phyloP scores from a whole-genome alignment of 2,888 invertebrate species.

The Gisinianus flammeolus region DNA sequence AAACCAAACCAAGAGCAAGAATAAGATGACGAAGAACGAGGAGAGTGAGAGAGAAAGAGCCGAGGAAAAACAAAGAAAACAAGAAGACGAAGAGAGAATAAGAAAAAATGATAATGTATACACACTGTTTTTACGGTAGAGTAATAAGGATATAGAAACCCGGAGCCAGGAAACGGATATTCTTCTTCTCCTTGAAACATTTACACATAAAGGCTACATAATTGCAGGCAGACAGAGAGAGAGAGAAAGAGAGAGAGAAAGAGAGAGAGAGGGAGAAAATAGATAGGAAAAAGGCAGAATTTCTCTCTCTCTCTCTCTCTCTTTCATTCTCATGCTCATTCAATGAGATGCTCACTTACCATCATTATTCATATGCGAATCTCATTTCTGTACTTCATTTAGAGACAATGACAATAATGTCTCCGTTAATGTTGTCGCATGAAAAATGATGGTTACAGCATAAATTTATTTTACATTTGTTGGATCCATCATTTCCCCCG shows the following conservation, averaged over 20 bases:
- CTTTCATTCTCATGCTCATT: not conserved
- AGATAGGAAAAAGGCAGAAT: not conserved
- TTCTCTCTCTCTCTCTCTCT: not conserved
- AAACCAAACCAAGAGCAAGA: not conserved
- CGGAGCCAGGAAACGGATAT: slow-evolving; percentile 8
- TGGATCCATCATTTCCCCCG: not conserved
- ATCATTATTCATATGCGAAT: slow-evolving; percentile 34
- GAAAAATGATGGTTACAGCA: slow-evolving; percentile 39
- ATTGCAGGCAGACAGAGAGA: not conserved
- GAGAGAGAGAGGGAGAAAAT: slow-evolving; percentile 13
- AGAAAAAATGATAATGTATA: not conserved
- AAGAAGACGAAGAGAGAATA: too few relatives aligned
- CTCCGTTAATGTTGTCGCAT: slow-evolving; percentile 33
- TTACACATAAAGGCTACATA: not conserved
- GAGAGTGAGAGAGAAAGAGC: not conserved
- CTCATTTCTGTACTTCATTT: slow-evolving; percentile 39
- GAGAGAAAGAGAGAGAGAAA: not conserved
- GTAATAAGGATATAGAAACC: slow-evolving; percentile 2
- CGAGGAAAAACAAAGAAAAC: too few relatives aligned
- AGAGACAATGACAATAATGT: slow-evolving; percentile 42
- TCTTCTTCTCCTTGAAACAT: not conserved
- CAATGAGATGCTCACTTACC: not conserved
- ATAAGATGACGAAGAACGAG: not conserved
- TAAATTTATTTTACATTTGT: slow-evolving; percentile 7
- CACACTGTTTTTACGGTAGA: not conserved